Percentiles rank a stretch among this genome's conserved stretches.
Evolutionary conservation across 92 coral and sea anemone genomes (phyloP).

Genomic region (Phenganax stokvisi): DNA sequence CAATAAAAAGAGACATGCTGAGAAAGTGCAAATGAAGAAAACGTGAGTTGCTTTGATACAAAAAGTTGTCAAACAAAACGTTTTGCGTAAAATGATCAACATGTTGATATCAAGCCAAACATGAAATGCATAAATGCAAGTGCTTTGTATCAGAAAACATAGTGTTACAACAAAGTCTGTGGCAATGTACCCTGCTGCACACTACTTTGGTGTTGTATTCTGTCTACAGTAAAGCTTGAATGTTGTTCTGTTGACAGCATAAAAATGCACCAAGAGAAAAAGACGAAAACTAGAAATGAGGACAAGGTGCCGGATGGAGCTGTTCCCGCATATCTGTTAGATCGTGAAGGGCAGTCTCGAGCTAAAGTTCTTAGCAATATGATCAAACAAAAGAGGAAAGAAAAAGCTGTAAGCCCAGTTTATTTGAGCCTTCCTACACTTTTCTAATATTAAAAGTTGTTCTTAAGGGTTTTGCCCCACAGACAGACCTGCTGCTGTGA

Average conservation of each 20-base stretch:
- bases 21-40: conserved; percentile 98
- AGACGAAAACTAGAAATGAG: conserved; percentile 79
- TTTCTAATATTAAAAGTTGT: neutral
- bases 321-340: conserved; percentile 88
- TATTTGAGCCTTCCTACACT: neutral
- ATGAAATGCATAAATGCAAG: too few relatives aligned
- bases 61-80: neutral
- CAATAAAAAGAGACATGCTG: conserved; percentile 91
- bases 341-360: conserved; percentile 96
- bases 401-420: conserved; percentile 79
- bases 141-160: too few relatives aligned
- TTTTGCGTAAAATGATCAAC: neutral
- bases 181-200: too few relatives aligned
- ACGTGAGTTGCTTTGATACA: conserved; percentile 61
- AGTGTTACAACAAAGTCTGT: too few relatives aligned
- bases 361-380: conserved; percentile 96
- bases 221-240: neutral
- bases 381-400: conserved; percentile 98
- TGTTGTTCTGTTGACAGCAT: conserved; percentile 41
- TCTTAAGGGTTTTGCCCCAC: neutral
- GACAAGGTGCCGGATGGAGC: conserved; percentile 97
- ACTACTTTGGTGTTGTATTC: neutral
- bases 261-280: conserved; percentile 85
- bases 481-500: neutral
- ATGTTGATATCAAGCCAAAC: too few relatives aligned